Base-by-base conservation (phyloP, 2,888 invertebrate species). In the Cheilosia vulpina region DNA sequence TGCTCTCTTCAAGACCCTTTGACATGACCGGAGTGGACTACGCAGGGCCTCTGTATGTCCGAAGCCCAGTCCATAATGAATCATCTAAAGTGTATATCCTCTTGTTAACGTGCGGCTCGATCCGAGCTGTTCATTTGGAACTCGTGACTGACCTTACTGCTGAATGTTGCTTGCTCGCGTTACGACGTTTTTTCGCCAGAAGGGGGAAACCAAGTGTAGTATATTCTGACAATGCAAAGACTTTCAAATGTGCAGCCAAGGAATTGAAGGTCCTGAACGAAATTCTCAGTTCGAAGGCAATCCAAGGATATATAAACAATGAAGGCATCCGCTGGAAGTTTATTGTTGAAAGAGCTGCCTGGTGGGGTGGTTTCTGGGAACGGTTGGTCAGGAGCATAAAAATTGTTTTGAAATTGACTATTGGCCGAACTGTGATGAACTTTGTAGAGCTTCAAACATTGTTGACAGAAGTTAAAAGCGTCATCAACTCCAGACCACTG, bases 111-210 rank as follows among this genome's bases (percentile, higher is more conserved):
- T 27, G 68, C 55, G 68, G 55, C 17, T 53, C 68, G 6, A 68
- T 68, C 13, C 24, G 68, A 68, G 68, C 68, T 27, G 68, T 68
- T 7, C 68, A 68, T 31, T 55, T 53, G 24, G 50, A 71, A 13
- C 58, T 21, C 21, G 2, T 21, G 21, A 21, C 21, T 21, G 21
- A 21, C 21, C 21, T 21, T 21, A 21, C 21, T 71, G 1, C 47
- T 9, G 62, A 62, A 17, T 62, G 47, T 13, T 62, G 47, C 11
- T n/a, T 60, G n/a, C 45, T 43, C 9, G 45, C 60, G n/a, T 27
- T 34, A 43, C 38, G 50, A 65, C 7, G 27, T 27, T 27, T 27
- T 27, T 27, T 27, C 27, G 27, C 27, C 27, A 4, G 27, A 27
- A 27, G 27, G 27, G 27, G 27, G 5, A 27, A 27, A 27, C 27